Evolutionary conservation across 2,888 invertebrate genomes (phyloP).

Genomic region (Drosophila borealis): DNA sequence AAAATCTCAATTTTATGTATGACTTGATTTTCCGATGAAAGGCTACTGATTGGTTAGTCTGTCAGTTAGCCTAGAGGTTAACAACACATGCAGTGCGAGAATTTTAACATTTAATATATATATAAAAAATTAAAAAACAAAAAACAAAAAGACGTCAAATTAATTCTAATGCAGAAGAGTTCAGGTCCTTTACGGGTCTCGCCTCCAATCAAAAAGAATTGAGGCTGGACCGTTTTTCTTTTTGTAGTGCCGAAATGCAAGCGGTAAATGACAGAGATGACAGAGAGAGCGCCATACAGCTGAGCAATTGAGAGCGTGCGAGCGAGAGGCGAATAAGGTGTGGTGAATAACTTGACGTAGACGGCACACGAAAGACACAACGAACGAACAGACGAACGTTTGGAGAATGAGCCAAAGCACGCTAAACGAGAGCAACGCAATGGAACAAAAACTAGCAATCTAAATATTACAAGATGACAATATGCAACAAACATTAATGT

Average conservation of each 20-base stretch:
- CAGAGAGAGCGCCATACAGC: conserved; percentile 48
- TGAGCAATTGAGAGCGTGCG: conserved; percentile 48
- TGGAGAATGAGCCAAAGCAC: conserved; percentile 58
- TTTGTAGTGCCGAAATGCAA: conserved; percentile 38
- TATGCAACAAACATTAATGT: conserved; percentile 17
- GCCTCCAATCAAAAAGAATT: conserved; percentile 24
- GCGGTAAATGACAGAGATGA: conserved; percentile 50
- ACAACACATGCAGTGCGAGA: conserved; percentile 5
- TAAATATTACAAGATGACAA: conserved; percentile 37
- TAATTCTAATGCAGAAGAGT: neutral
- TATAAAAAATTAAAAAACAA: neutral
- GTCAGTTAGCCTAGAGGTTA: neutral
- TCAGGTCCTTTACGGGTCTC: conserved; percentile 3
- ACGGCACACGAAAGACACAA: conserved; percentile 25
- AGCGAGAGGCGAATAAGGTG: conserved; percentile 44
- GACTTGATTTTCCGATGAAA: neutral
- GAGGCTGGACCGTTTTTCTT: conserved; percentile 17
- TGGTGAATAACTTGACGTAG: conserved; percentile 51
- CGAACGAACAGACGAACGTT: conserved; percentile 60
- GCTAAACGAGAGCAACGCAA: conserved; percentile 55
- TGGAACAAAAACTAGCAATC: conserved; percentile 33
- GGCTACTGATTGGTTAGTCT: conserved; percentile 3
- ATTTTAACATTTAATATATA: no score
- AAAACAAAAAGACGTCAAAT: neutral
- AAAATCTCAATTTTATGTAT: neutral